A percentile compares a stretch with the other conserved stretches of the same genome.
Evolutionary conservation across 2,797 vertebrate genomes (phyloP).

Genomic region (Catamblyrhynchus diadema): DNA sequence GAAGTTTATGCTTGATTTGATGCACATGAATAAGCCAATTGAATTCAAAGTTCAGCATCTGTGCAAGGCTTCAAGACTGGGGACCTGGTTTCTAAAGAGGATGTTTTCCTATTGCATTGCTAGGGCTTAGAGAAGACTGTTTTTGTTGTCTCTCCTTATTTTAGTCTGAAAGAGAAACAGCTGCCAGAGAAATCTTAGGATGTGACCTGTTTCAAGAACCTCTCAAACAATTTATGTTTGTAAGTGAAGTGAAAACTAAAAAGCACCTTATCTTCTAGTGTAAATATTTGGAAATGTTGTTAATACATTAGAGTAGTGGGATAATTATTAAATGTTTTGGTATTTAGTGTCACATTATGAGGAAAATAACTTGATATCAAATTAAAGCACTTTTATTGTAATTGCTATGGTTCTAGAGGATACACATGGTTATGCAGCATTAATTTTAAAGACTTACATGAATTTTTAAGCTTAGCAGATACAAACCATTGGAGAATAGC

Average conservation of each 20-base stretch:
- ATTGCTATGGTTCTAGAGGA: constrained; percentile 49
- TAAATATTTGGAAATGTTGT: constrained; percentile 52
- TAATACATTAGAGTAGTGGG: constrained; percentile 33
- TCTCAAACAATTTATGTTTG: constrained; percentile 35
- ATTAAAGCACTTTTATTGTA: constrained; percentile 55
- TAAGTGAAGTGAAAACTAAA: constrained; percentile 18
- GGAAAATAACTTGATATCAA: constrained; percentile 52
- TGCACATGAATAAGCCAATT: constrained; percentile 6
- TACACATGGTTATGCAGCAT: constrained; percentile 44
- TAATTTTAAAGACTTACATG: constrained; percentile 60
- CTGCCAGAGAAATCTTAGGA: constrained; percentile 6
- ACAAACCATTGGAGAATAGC: constrained; percentile 58
- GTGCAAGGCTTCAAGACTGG: not conserved
- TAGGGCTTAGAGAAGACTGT: not conserved
- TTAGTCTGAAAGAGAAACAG: constrained; percentile 9
- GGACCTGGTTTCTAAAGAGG: not conserved
- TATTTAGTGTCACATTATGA: constrained; percentile 39
- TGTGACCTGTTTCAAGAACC: constrained; percentile 37
- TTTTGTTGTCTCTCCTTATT: constrained; percentile 1
- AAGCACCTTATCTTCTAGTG: not conserved
- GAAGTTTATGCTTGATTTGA: constrained; percentile 36
- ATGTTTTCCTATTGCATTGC: not conserved
- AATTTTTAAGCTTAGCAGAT: constrained; percentile 67
- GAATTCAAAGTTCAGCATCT: constrained; percentile 58
- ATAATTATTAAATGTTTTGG: constrained; percentile 60